Evolutionary conservation across 2,113 vertebrate genomes (phyloP).

Genomic region (Narcine bancroftii): DNA sequence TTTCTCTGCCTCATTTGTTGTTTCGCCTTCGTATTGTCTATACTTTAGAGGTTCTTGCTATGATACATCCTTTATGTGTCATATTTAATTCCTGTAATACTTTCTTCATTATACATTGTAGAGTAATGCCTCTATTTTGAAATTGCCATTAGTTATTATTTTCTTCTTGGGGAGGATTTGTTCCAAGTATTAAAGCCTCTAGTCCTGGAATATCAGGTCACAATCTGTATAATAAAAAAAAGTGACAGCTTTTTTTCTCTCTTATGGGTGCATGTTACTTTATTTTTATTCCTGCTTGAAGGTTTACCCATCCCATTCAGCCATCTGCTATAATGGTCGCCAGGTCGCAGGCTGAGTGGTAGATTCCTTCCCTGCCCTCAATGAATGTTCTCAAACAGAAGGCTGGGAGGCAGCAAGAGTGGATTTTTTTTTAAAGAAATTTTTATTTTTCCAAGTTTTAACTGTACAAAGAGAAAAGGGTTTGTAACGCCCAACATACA

Average conservation of each 20-base stretch:
- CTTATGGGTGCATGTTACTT: not conserved
- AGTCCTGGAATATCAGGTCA: not conserved
- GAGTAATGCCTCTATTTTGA: not conserved
- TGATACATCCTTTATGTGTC: not conserved
- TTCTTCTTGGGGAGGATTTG: not conserved
- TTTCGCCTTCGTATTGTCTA: not conserved
- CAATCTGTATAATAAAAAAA: not conserved
- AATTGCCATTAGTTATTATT: not conserved
- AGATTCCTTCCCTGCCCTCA: not conserved
- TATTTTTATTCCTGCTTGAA: not conserved
- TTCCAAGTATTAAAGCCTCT: not conserved
- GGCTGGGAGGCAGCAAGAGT: not conserved
- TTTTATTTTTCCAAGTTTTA: conserved; percentile 23
- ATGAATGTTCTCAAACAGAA: not conserved
- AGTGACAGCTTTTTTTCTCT: not conserved
- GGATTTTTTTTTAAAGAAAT: conserved; percentile 4
- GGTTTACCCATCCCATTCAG: not conserved
- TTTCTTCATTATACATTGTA: not conserved
- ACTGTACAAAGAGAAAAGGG: not conserved
- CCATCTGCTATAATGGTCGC: not conserved
- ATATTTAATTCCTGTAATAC: not conserved
- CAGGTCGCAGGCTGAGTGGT: not conserved
- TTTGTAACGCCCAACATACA: not conserved
- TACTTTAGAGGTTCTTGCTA: not conserved
- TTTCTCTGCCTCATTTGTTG: not conserved